phyloP scores from a whole-genome alignment of 2,113 vertebrate genomes.

The Hylia prasina region DNA sequence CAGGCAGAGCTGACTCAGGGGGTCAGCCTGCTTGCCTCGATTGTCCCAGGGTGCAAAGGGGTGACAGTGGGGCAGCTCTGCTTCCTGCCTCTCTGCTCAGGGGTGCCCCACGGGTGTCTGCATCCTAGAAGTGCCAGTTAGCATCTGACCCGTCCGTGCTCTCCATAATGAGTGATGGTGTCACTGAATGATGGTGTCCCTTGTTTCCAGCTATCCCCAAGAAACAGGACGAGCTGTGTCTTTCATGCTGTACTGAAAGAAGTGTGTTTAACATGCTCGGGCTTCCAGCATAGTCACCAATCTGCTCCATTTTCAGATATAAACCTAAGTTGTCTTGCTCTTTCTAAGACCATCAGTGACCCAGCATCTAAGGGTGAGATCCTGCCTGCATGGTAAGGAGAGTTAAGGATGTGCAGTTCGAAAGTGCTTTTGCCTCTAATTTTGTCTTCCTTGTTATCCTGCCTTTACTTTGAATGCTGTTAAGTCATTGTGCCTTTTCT shows the following conservation, averaged over 20 bases:
- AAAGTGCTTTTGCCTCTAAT: background rate
- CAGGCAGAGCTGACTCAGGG: rapidly evolving
- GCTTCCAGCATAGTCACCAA: background rate
- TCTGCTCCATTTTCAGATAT: background rate
- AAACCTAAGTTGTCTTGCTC: background rate
- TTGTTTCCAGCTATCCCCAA: background rate
- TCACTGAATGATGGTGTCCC: background rate
- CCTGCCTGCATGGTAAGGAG: background rate
- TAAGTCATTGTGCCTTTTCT: background rate
- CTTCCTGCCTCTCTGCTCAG: background rate
- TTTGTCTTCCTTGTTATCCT: background rate
- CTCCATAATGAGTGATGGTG: rapidly evolving
- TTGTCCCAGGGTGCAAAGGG: background rate
- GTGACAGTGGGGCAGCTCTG: background rate
- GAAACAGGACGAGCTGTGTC: background rate
- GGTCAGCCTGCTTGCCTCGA: background rate
- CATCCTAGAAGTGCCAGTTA: background rate
- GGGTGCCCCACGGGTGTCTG: background rate
- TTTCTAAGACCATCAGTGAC: background rate
- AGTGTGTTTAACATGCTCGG: rapidly evolving
- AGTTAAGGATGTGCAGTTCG: background rate
- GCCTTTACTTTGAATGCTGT: background rate
- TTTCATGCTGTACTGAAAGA: background rate
- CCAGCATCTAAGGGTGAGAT: background rate
- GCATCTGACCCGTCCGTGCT: rapidly evolving